Base-by-base conservation (phyloP, 2,113 vertebrate species). In the Cnemophilus loriae region DNA sequence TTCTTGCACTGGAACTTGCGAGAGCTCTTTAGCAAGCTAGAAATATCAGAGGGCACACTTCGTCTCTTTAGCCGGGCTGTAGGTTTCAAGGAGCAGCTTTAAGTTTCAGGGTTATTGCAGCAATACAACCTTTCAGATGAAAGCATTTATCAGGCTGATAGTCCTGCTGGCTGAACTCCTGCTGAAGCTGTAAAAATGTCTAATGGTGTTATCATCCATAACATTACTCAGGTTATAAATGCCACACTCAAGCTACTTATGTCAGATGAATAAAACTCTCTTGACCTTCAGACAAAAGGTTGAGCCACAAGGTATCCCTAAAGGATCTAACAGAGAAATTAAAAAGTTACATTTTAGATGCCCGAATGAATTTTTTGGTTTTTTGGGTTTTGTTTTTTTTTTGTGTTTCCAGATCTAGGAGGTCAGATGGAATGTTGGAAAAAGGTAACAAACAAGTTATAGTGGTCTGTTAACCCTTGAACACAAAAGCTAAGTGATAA, bases 61-160 rank as follows among this genome's bases (percentile, higher is more conserved):
- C 82, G 83, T 69, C 70, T 90, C 90, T 94, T 95, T 78, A 94
- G 85, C 41, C 90, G 65, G 49, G 82, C 75, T 57, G 69, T 24
- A 93, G 88, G 87, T 94, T 95, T 88, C 90, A 91, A 93, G 78
- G 26, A 95, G 32, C 85, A 93, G 61, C 61, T 79, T 91, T 88
- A 94, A 93, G 57, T 92, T 95, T 94, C 13, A 10, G 65, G 79
- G 55, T 94, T 90, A 96, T 83, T 92, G 92, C 73, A 93, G 95
- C 88, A 87, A 79, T 85, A 79, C 85, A 95, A 85, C 70, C 74
- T 96, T 91, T 88, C 85, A 95, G 92, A 96, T 83, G 55, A 93
- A 96, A 95, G 94, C 92, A 93, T 97, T 96, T 97, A 97, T 95
- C 95, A 96, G 84, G 53, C 70, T 83, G 94, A 95, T 96, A 96